A percentile compares a stretch with the other conserved stretches of the same genome.
These are phyloP conservation scores for Sceloporus undulatus DNA, from an alignment of 2,113 vertebrate genomes.

Conservation along the genomic window DNA sequence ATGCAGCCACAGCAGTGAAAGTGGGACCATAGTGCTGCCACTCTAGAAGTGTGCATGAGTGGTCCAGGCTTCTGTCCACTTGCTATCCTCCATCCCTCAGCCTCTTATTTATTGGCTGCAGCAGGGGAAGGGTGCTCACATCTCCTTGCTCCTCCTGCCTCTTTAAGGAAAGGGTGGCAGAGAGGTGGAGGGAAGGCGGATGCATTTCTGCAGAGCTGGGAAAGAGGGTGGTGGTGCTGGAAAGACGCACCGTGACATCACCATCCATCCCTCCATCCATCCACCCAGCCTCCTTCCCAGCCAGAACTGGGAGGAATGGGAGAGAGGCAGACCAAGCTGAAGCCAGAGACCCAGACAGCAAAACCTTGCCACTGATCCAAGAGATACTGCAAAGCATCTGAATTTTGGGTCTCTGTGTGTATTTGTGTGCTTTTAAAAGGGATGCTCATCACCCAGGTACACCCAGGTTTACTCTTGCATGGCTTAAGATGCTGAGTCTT, in stretches of 20 bases:
- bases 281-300: conserved; percentile 42
- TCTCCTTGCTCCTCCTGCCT: conserved; percentile 5
- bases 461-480: neutral
- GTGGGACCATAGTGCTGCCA: no score
- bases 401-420: no score
- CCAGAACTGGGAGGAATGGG: neutral
- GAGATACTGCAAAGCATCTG: neutral
- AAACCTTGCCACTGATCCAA: neutral
- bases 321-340: conserved; percentile 41
- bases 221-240: conserved; percentile 11
- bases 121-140: no score
- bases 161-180: conserved; percentile 60
- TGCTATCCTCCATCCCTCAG: no score
- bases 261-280: conserved; percentile 36
- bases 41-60: no score
- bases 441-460: conserved; percentile 73
- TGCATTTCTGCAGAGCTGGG: conserved; percentile 18
- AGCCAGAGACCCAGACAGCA: conserved; percentile 36
- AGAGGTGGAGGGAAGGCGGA: neutral
- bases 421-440: conserved; percentile 5
- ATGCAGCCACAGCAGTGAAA: no score
- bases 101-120: no score
- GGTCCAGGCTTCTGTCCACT: no score
- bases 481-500: neutral
- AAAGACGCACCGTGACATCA: conserved; percentile 64